Base-by-base conservation (phyloP, 2,888 invertebrate genomes). In the Nomada fabriciana region DNA sequence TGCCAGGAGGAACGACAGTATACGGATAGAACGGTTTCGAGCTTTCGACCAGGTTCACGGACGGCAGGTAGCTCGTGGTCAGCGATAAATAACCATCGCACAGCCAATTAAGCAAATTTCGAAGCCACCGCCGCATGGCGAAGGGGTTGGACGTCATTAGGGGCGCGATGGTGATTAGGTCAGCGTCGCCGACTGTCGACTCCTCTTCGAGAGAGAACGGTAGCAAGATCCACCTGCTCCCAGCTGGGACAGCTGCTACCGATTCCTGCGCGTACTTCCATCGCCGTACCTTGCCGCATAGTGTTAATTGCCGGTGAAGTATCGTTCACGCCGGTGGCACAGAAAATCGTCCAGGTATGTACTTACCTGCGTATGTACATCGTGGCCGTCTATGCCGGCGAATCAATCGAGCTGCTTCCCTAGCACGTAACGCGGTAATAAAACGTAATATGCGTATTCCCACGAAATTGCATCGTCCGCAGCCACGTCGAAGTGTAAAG, bases 81-180 rank as follows among this genome's bases (percentile, higher is more conserved):
- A 71, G 83, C 89, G 89, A 91, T 91, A 91, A 91, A 92, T 90
- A 90, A 90, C 88, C 83, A 83, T 64, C 85, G 88, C 81, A 85
- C 86, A 88, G 90, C 89, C 92, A 93, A 93, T 93, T 93, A 92
- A 92, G 90, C 83, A 90, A 89, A 89, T 89, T 90, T 91, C 86
- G 82, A 80, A 73, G 82, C 84, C 85, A 84, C 81, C 82, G 86
- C 47, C 68, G 80, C 59, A 76, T 57, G 79, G 77, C 67, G 72
- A 89, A 85, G 82, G 90, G 88, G 83, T 86, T 87, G 89, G 81
- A 86, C 88, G 86, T 91, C 90, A 91, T 91, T 91, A 91, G 90
- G 91, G 91, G 91, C 90, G 92, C 89, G 91, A 92, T 90, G 90
- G 88, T 89, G 92, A 93, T 91, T 92, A 92, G 91, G 89, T 80